A percentile compares a stretch with the other conserved stretches of the same genome.
Conservation (phyloP, 1,140 invertebrate species). For the Drosophila pectinifera region DNA sequence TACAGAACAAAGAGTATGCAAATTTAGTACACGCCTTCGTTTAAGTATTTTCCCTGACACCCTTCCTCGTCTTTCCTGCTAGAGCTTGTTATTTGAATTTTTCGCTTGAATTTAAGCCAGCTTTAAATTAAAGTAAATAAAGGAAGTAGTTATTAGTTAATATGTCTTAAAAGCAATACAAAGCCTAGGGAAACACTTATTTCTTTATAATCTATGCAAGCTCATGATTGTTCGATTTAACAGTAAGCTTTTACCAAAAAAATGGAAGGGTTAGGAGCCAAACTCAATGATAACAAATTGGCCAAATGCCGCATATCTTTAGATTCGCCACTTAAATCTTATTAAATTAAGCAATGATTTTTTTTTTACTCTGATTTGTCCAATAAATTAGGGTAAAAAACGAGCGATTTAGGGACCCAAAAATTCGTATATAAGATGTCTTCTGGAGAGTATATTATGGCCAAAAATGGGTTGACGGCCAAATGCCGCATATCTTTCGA, state of each 20-base stretch:
- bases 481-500: too few relatives aligned
- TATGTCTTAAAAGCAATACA: neutral
- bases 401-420: too few relatives aligned
- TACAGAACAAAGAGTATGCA: constrained; percentile 24
- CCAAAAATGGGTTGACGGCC: too few relatives aligned
- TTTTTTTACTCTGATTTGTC: too few relatives aligned
- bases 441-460: too few relatives aligned
- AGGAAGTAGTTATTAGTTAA: neutral
- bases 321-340: too few relatives aligned
- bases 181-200: neutral
- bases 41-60: neutral
- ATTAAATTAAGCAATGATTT: too few relatives aligned
- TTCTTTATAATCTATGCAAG: constrained; percentile 8
- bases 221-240: too few relatives aligned
- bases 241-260: constrained; percentile 17
- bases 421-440: too few relatives aligned
- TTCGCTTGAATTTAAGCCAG: neutral
- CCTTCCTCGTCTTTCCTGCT: neutral
- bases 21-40: constrained; percentile 23
- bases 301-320: too few relatives aligned
- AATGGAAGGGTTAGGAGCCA: constrained; percentile 16
- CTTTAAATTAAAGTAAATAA: neutral
- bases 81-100: constrained; percentile 4
- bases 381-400: too few relatives aligned
- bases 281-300: constrained; percentile 2